These are phyloP conservation scores for Falco columbarius DNA, from an alignment of 2,797 vertebrate species.

Conservation along the genomic window DNA sequence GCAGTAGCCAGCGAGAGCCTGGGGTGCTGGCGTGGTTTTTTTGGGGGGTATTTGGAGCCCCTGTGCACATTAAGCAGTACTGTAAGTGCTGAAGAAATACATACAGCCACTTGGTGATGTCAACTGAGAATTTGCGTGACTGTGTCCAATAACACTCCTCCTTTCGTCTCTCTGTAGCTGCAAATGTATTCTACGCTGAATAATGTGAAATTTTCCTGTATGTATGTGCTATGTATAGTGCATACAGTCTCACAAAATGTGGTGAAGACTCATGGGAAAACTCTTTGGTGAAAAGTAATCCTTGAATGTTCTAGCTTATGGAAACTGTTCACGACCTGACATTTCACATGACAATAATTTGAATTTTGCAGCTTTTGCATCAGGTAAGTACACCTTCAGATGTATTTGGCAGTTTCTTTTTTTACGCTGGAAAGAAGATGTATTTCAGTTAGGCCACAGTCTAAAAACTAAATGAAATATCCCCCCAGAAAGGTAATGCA, in stretches of 20 bases:
- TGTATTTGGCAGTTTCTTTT: not conserved
- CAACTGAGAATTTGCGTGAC: not conserved
- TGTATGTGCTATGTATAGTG: not conserved
- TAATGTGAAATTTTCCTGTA: not conserved
- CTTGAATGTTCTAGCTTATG: not conserved
- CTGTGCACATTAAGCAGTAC: not conserved
- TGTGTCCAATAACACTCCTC: not conserved
- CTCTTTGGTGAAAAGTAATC: not conserved
- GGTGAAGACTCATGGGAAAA: not conserved
- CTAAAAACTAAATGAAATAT: not conserved
- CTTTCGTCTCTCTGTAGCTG: not conserved
- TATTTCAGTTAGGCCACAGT: not conserved
- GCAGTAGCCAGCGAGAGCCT: not conserved
- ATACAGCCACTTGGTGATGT: not conserved
- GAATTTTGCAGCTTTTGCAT: not conserved
- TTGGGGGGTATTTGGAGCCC: not conserved
- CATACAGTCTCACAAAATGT: not conserved
- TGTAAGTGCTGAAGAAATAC: not conserved
- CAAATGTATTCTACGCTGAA: not conserved
- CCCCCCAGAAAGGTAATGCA: not conserved
- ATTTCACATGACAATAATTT: not conserved
- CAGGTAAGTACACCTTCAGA: slow-evolving; percentile 11
- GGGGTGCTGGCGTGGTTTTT: not conserved
- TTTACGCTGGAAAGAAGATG: not conserved
- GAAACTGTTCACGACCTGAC: not conserved